Conservation (phyloP, 2,113 vertebrate species). For the Chitala chitala region DNA sequence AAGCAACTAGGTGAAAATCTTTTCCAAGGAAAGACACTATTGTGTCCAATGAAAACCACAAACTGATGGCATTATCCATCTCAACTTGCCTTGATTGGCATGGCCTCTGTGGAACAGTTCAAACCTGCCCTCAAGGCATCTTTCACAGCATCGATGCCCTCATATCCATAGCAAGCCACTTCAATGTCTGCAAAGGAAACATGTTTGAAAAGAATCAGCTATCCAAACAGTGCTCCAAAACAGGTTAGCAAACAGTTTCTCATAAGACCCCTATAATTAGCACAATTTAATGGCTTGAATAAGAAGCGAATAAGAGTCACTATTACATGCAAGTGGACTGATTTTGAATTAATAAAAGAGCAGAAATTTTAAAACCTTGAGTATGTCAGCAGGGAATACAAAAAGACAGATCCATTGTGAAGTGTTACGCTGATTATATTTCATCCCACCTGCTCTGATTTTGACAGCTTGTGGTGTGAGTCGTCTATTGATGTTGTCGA, state of each 20-base stretch:
- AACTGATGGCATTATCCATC: neutral
- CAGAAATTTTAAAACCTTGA: no score
- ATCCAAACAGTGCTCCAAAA: neutral
- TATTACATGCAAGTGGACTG: no score
- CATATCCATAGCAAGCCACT: slow-evolving; percentile 95
- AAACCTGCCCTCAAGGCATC: slow-evolving; percentile 90
- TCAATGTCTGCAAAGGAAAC: slow-evolving; percentile 79
- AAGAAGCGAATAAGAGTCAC: no score
- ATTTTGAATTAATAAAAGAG: no score
- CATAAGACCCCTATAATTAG: neutral
- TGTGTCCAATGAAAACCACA: neutral
- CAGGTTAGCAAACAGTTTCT: neutral
- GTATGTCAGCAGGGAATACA: no score
- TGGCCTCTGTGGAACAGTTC: slow-evolving; percentile 88
- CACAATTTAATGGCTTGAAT: no score
- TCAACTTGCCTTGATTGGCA: slow-evolving; percentile 89
- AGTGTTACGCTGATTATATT: neutral
- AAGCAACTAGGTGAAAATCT: neutral
- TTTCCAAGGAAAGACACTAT: neutral
- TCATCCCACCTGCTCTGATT: slow-evolving; percentile 83
- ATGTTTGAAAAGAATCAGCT: neutral
- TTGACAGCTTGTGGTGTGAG: slow-evolving; percentile 96
- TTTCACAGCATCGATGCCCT: slow-evolving; percentile 96
- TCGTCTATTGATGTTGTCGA: slow-evolving; percentile 95
- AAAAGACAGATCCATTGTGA: no score